These are phyloP conservation scores for Protodeltote pygarga DNA, from an alignment of 2,888 invertebrate species.

Conservation along the genomic window DNA sequence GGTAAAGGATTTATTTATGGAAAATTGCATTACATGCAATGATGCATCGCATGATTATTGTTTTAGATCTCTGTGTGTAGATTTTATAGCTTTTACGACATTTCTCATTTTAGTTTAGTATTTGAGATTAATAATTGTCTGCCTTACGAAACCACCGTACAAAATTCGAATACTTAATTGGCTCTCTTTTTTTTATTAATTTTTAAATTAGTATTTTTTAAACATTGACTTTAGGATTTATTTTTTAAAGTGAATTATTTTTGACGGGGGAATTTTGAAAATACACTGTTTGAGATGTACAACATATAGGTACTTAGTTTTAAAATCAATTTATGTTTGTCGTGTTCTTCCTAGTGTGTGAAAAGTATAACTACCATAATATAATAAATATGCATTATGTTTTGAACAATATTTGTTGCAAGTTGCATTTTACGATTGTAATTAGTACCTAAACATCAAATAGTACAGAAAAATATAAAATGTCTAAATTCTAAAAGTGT, in stretches of 20 bases:
- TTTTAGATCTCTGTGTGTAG: conserved; percentile 51
- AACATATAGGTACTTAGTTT: conserved; percentile 1
- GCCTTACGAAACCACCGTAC: conserved; percentile 58
- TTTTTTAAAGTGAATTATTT: no score
- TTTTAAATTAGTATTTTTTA: conserved; percentile 21
- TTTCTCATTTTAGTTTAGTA: conserved; percentile 46
- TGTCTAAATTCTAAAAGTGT: conserved; percentile 22
- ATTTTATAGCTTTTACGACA: conserved; percentile 46
- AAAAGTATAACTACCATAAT: conserved; percentile 10
- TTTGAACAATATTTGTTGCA: conserved; percentile 1
- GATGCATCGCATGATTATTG: conserved; percentile 36
- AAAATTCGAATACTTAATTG: conserved; percentile 52
- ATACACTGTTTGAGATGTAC: no score
- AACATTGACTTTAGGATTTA: conserved; percentile 32
- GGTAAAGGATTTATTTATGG: conserved; percentile 38
- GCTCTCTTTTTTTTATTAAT: conserved; percentile 48
- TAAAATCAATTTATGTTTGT: conserved; percentile 1
- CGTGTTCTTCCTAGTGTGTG: neutral
- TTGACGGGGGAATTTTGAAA: no score
- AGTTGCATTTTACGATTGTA: conserved; percentile 1
- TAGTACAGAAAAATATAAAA: conserved; percentile 6
- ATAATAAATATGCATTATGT: no score
- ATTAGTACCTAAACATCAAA: no score
- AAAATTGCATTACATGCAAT: conserved; percentile 33
- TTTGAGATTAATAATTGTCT: conserved; percentile 53